Percentiles rank a stretch among this genome's conserved stretches.
Evolutionary conservation across 2,113 vertebrate genomes (phyloP).

Genomic region (Capra hircus): DNA sequence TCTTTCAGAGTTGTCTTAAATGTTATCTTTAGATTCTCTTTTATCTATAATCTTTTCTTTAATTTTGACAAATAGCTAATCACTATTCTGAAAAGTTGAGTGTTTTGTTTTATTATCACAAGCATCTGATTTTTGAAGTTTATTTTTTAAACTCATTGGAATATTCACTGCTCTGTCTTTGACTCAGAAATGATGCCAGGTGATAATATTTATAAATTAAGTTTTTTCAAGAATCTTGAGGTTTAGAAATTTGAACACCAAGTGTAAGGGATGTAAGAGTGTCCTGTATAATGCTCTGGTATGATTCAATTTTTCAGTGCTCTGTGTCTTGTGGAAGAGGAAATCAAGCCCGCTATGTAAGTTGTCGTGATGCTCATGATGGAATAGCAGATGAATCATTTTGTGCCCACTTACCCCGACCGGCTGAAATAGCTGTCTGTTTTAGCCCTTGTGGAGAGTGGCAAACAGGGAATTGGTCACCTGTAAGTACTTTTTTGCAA

Average conservation of each 20-base stretch:
- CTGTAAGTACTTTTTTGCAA: slow-evolving; percentile 83
- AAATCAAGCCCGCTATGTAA: slow-evolving; percentile 91
- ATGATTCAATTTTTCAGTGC: slow-evolving; percentile 82
- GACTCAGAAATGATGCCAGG: neutral
- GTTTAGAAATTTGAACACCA: neutral
- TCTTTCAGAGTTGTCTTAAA: neutral
- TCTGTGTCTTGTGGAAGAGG: slow-evolving; percentile 94
- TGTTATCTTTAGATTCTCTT: neutral
- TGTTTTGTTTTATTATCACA: neutral
- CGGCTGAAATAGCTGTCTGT: slow-evolving; percentile 87
- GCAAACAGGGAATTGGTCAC: slow-evolving; percentile 92
- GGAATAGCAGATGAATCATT: slow-evolving; percentile 88
- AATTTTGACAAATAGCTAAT: neutral
- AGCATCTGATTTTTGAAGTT: neutral
- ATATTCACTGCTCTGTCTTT: neutral
- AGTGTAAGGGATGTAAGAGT: neutral
- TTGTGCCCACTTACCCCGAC: slow-evolving; percentile 88
- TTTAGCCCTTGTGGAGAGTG: slow-evolving; percentile 94
- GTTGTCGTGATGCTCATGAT: slow-evolving; percentile 89
- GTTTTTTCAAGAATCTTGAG: neutral
- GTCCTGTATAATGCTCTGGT: neutral
- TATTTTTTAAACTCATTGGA: neutral
- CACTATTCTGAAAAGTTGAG: neutral
- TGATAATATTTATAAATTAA: neutral
- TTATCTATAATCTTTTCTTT: neutral